These are phyloP conservation scores for Ennomos quercinarius DNA, from an alignment of 2,888 invertebrate genomes.

Conservation along the genomic window DNA sequence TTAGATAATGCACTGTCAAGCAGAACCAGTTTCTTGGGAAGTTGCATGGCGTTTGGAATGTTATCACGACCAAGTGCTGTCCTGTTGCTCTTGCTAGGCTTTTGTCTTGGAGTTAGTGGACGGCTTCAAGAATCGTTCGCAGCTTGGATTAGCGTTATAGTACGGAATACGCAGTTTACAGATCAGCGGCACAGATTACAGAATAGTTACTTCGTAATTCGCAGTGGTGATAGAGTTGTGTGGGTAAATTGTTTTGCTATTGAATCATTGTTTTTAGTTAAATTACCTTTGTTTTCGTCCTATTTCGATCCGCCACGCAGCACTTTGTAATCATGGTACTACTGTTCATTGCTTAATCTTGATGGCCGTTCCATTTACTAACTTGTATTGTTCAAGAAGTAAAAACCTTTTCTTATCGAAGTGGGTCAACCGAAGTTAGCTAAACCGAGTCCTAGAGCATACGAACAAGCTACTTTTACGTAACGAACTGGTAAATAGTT, in stretches of 20 bases:
- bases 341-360: conserved; percentile 30
- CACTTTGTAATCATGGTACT: conserved; percentile 18
- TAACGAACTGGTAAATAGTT: background rate
- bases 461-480: background rate
- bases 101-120: too few species aligned
- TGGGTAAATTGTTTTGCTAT: too few species aligned
- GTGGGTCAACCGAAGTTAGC: conserved; percentile 16
- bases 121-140: too few species aligned
- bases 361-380: conserved; percentile 24
- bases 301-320: conserved; percentile 16
- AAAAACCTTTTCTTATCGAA: conserved; percentile 24
- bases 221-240: too few species aligned
- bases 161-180: too few species aligned
- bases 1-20: conserved; percentile 38
- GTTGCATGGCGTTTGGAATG: conserved; percentile 16
- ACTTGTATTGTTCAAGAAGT: conserved; percentile 19
- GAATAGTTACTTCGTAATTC: too few species aligned
- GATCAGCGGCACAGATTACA: too few species aligned
- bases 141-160: too few species aligned
- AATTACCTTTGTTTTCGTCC: background rate
- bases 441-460: background rate
- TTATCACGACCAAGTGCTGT: conserved; percentile 6
- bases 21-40: conserved; percentile 33
- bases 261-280: too few species aligned
- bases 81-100: background rate